Percentiles rank a stretch among this genome's conserved stretches.
These are phyloP conservation scores for Sebastes diaconus DNA, from an alignment of 2,797 vertebrate species.

Conservation along the genomic window DNA sequence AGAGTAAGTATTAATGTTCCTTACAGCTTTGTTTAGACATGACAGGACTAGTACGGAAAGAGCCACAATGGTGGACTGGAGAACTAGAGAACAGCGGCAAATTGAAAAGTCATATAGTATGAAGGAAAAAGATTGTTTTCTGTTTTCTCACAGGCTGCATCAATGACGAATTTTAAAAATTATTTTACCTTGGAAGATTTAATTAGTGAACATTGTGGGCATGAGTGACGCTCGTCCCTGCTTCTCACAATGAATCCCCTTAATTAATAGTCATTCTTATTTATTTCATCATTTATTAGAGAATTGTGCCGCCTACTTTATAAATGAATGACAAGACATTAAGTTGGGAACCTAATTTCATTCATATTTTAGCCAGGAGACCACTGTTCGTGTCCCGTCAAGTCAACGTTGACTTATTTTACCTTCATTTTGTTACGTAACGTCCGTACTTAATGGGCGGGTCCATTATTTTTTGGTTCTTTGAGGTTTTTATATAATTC, in stretches of 20 bases:
- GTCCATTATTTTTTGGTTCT: too few species aligned
- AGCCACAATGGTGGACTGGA: neutral
- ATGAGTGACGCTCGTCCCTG: neutral
- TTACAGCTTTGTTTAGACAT: neutral
- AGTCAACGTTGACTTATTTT: neutral
- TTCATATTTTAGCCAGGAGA: neutral
- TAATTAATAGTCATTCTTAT: neutral
- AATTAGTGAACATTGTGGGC: neutral
- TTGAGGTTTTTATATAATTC: too few species aligned
- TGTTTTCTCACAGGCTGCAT: neutral
- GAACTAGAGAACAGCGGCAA: neutral
- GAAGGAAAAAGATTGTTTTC: neutral
- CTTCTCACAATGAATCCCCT: neutral
- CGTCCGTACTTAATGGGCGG: too few species aligned
- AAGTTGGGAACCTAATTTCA: neutral
- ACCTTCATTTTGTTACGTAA: neutral
- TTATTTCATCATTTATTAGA: slow-evolving; percentile 24
- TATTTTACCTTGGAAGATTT: slow-evolving; percentile 14
- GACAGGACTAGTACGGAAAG: neutral
- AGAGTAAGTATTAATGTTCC: neutral
- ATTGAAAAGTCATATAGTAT: neutral
- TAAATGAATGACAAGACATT: neutral
- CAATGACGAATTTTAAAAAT: neutral
- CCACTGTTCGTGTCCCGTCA: neutral
- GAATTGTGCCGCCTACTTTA: neutral